Percentiles rank a stretch among this genome's conserved stretches.
Evolutionary conservation across 2,888 invertebrate species (phyloP).

Genomic region (Eupithecia exiguata): DNA sequence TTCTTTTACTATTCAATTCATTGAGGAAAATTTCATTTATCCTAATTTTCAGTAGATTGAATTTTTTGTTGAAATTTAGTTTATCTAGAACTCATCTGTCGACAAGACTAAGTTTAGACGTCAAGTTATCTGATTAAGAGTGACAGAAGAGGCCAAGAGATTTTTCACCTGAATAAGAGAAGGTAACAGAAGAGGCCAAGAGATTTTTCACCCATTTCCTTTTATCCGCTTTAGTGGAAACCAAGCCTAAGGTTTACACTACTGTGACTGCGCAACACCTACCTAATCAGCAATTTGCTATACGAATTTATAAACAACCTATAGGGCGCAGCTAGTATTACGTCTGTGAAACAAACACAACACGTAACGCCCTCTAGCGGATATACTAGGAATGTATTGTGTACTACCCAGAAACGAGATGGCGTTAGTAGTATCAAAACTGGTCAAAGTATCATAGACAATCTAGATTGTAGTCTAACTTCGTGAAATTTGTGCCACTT

Average conservation of each 20-base stretch:
- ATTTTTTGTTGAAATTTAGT: no score
- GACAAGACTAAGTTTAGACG: no score
- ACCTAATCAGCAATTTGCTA: neutral
- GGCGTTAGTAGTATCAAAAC: constrained; percentile 46
- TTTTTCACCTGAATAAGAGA: no score
- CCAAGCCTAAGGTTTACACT: neutral
- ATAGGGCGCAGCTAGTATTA: no score
- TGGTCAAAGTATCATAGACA: constrained; percentile 2
- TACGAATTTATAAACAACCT: constrained; percentile 9
- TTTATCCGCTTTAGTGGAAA: neutral
- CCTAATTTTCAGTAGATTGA: neutral
- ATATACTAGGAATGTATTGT: constrained; percentile 13
- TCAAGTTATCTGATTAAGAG: neutral
- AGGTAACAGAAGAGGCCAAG: neutral
- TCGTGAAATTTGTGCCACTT: neutral
- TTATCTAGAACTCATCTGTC: no score
- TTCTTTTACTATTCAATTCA: no score
- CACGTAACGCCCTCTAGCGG: constrained; percentile 50
- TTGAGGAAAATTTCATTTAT: no score
- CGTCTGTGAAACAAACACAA: no score
- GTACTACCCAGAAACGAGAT: constrained; percentile 43
- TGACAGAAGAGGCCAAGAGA: neutral
- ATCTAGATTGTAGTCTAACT: neutral
- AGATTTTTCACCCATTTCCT: neutral
- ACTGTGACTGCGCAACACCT: neutral